A percentile compares a stretch with the other conserved stretches of the same genome.
Conservation (phyloP, 2,113 vertebrate genomes). For the Helogale parvula region DNA sequence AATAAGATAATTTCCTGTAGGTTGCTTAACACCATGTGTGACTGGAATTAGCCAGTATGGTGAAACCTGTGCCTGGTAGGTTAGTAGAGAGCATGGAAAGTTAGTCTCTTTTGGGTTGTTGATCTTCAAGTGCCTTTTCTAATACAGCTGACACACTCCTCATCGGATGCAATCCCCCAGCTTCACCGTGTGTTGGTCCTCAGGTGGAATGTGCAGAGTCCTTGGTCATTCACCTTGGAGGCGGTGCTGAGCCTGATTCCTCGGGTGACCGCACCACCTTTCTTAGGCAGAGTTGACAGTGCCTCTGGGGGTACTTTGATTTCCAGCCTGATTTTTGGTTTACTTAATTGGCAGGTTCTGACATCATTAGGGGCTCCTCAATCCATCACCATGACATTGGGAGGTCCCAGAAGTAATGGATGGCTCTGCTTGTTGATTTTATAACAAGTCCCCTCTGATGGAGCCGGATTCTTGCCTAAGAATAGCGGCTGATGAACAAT, state of each 20-base stretch:
- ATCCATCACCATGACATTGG: background rate
- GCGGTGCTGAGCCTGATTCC: background rate
- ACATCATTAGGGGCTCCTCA: background rate
- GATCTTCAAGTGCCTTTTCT: background rate
- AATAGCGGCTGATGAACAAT: background rate
- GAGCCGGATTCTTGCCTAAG: background rate
- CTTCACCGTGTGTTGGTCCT: background rate
- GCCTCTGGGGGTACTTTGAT: background rate
- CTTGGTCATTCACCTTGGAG: background rate
- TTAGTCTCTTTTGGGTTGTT: background rate
- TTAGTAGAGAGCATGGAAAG: background rate
- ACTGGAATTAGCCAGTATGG: background rate
- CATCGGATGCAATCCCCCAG: background rate
- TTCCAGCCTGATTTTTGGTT: background rate
- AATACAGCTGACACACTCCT: background rate
- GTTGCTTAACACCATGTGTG: background rate
- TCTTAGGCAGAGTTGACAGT: background rate
- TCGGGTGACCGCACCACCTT: accelerated
- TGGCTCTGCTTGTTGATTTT: slow-evolving; percentile 10
- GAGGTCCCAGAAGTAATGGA: slow-evolving; percentile 1
- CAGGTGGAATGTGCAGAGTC: background rate
- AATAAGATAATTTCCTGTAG: background rate
- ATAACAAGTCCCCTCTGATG: background rate
- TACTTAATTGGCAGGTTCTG: slow-evolving; percentile 47
- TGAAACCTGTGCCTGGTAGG: background rate